Base-by-base conservation (phyloP, 2,113 vertebrate genomes). In the Meriones unguiculatus region DNA sequence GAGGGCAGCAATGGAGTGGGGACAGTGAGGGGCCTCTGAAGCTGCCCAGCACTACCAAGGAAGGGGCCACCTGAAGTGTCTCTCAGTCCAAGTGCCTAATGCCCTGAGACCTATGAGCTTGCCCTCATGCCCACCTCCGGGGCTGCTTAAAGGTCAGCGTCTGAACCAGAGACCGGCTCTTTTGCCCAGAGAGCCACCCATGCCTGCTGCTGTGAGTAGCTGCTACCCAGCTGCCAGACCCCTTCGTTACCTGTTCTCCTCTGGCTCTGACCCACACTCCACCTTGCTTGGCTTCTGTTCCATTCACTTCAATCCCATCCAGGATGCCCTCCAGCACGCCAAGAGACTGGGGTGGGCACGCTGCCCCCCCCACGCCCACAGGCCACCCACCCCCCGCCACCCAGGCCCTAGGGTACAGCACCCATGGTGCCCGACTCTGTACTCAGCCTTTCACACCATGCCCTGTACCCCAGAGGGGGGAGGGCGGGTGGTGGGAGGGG, bases 261-360 rank as follows among this genome's bases (percentile, higher is more conserved):
- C 99, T 98, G 99, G 98, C 98, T 99, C 99, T 96, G 98, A 99
- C 98, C 98, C 98, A 97, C 98, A 98, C 98, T 99, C 98, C 98
- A 99, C 98, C 98, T 98, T 98, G 99, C 98, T 98, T 98, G 98
- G 99, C 98, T 99, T 99, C 99, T 99, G 99, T 99, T 99, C 99
- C 99, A 99, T 99, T 99, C 99, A 99, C 98, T 98, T 98, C 98
- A 98, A 98, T 99, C 98, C 98, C 99, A 99, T 99, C 98, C 98
- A 99, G 98, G 98, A 98, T 98, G 97, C 97, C 97, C 97, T 98
- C 98, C 98, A 98, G 98, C 97, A 98, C 97, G 96, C 98, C 98
- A 97, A 98, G 98, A 98, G 97, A 98, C 97, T 98, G 97, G 97
- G 98, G 98, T 96, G 98, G 98, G 98, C 98, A 97, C 98, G 69